A percentile compares a stretch with the other conserved stretches of the same genome.
Conservation (phyloP, 2,797 vertebrate species). For the Schizopygopsis malacanthus region DNA sequence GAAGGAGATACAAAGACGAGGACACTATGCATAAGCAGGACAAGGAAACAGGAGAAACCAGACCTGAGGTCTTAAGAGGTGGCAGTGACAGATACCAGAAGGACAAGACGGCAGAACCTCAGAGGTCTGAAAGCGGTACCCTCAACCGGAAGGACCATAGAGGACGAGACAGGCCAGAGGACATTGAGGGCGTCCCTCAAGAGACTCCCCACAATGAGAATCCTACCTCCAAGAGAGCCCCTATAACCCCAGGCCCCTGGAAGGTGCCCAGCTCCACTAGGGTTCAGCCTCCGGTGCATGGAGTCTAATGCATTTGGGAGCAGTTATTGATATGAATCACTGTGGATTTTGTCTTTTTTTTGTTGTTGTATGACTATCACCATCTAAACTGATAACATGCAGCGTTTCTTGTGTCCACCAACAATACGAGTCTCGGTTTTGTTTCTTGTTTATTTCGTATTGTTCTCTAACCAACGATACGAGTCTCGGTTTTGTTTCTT, state of each 20-base stretch:
- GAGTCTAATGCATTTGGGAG: slow-evolving; percentile 40
- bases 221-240: slow-evolving; percentile 75
- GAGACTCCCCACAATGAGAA: slow-evolving; percentile 75
- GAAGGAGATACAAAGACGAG: slow-evolving; percentile 69
- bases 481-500: slow-evolving; percentile 44
- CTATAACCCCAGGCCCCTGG: slow-evolving; percentile 94
- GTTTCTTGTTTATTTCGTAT: slow-evolving; percentile 9
- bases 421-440: slow-evolving; percentile 29
- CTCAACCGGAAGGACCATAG: slow-evolving; percentile 57
- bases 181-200: slow-evolving; percentile 64
- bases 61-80: slow-evolving; percentile 64
- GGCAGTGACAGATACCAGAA: slow-evolving; percentile 67
- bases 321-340: slow-evolving; percentile 65
- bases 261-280: slow-evolving; percentile 87
- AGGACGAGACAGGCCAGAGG: slow-evolving; percentile 62
- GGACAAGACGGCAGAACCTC: slow-evolving; percentile 67
- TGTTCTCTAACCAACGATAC: not conserved
- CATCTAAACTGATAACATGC: slow-evolving; percentile 52
- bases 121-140: slow-evolving; percentile 64
- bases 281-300: slow-evolving; percentile 77
- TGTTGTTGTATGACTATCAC: slow-evolving; percentile 44
- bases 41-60: slow-evolving; percentile 65
- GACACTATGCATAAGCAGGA: slow-evolving; percentile 68
- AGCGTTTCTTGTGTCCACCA: not conserved
- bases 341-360: slow-evolving; percentile 71